Evolutionary conservation across 2,113 vertebrate species (phyloP).

Genomic region (Dendropsophus ebraccatus): DNA sequence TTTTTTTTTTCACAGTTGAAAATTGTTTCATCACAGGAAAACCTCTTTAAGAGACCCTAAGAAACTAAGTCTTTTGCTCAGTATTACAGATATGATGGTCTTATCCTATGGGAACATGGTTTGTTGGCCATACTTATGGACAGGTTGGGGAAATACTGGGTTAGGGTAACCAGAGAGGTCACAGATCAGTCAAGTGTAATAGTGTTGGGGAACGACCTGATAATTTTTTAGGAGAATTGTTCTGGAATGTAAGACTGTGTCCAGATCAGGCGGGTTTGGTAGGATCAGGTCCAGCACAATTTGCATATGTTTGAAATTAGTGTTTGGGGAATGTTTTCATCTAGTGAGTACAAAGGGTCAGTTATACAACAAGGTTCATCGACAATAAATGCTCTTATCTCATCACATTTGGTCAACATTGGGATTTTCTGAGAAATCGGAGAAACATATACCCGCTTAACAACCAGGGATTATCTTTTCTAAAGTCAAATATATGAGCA

Average conservation of each 20-base stretch:
- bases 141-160: background rate
- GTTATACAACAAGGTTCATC: constrained; percentile 31
- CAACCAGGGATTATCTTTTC: constrained; percentile 9
- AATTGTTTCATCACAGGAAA: no score
- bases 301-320: constrained; percentile 27
- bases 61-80: no score
- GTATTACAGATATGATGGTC: no score
- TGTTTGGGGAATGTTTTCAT: constrained; percentile 20
- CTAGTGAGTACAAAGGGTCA: constrained; percentile 39
- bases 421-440: constrained; percentile 10
- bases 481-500: background rate
- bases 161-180: background rate
- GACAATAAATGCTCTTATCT: constrained; percentile 47
- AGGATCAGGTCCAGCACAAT: background rate
- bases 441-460: background rate
- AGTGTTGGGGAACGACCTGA: background rate
- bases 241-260: background rate
- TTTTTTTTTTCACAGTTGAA: no score
- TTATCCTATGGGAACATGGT: no score
- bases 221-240: constrained; percentile 1
- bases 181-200: background rate
- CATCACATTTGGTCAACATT: constrained; percentile 39
- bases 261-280: background rate
- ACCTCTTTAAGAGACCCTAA: no score
- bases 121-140: background rate